A percentile compares a stretch with the other conserved stretches of the same genome.
Evolutionary conservation across 1,140 invertebrate species (phyloP).

Genomic region (Whitmania pigra): DNA sequence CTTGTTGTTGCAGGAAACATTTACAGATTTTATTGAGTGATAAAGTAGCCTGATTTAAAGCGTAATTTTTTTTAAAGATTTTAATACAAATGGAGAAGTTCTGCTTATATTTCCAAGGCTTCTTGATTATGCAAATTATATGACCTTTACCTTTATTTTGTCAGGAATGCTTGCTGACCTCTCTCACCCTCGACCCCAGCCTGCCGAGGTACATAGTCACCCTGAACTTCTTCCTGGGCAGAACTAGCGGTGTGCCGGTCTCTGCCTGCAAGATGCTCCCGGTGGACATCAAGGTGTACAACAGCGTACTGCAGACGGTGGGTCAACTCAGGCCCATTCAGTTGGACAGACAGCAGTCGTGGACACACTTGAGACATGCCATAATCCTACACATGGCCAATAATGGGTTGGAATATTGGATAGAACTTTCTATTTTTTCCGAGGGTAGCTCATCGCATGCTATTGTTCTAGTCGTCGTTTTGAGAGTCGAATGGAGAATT

Average conservation of each 20-base stretch:
- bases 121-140: background rate
- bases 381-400: background rate
- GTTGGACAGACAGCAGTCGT: slow-evolving; percentile 6
- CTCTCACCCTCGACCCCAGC: background rate
- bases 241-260: background rate
- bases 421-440: background rate
- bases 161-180: slow-evolving; percentile 10
- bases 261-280: slow-evolving; percentile 7
- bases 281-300: slow-evolving; percentile 8
- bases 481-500: too few relatives aligned
- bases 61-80: too few relatives aligned
- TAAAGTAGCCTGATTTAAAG: too few relatives aligned
- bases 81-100: too few relatives aligned
- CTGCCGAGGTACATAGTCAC: background rate
- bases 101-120: too few relatives aligned
- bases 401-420: background rate
- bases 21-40: too few relatives aligned
- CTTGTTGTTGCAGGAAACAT: too few relatives aligned
- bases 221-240: slow-evolving; percentile 2
- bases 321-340: background rate
- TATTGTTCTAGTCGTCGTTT: too few relatives aligned
- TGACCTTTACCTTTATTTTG: background rate
- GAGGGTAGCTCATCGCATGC: background rate
- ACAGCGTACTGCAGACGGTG: slow-evolving; percentile 9
- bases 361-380: background rate